Base-by-base conservation (phyloP, 2,797 vertebrate species). In the Danio albolineatus region DNA sequence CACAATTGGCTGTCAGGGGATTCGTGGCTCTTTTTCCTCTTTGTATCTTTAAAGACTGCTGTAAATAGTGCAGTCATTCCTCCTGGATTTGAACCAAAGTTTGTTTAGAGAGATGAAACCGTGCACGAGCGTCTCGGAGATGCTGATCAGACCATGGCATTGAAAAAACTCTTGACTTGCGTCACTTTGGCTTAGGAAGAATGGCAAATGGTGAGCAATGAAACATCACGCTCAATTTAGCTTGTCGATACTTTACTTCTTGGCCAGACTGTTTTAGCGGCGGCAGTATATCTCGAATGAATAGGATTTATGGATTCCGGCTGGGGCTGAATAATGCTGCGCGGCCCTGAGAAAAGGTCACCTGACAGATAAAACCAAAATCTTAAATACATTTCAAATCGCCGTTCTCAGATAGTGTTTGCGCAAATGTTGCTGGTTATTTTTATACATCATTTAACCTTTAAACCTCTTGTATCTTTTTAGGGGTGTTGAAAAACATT, bases 1-100 rank as follows among this genome's bases (percentile, higher is more conserved):
- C 91, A 89, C 88, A 87, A 85, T 85, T 83, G 83, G 73, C 87
- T 88, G 85, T 90, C 89, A 87, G 77, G 88, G 84, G 87, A 91
- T 76, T 78, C 86, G 71, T 83, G 80, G 80, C 86, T 86, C 82
- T 87, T 75, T 65, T 89, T 59, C 10, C 81, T 87, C 85, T 85
- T 73, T 82, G 73, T 82, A 69, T 88, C 83, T 90, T 90, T 83
- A 84, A 85, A 87, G 82, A 80, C 82, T 10, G 46, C 83, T 89
- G 88, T 86, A 90, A 92, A 92, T 89, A 90, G 87, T 89, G 79
- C 73, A 73, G 57, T 46, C 41, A 0, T 57, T 83, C 84, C 82
- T 79, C 14, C 51, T 71, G 80, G 86, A 88, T 44, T 59, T 79
- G 83, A 82, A 28, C 81, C 78, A 12, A 81, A 59, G 76, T 85